Conservation (phyloP, 2,113 vertebrate species). For the Pyxicephalus adspersus region DNA sequence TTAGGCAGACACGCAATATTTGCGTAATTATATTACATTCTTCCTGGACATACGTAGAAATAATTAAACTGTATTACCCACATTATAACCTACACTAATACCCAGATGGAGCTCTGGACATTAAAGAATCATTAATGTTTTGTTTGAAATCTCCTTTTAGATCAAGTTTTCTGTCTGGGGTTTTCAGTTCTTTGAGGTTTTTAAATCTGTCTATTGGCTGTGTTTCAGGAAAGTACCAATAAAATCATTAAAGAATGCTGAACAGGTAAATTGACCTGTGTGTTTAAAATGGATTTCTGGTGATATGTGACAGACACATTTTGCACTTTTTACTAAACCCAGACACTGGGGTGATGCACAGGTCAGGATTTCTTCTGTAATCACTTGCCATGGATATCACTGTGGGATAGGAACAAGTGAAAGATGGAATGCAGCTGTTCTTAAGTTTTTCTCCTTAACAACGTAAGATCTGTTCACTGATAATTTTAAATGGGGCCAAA, state of each 20-base stretch:
- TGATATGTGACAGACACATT: conserved; percentile 15
- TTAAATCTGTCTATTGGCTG: background rate
- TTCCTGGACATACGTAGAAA: no score
- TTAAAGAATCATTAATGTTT: background rate
- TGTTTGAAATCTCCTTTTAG: background rate
- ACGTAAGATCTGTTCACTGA: no score
- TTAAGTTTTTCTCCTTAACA: no score
- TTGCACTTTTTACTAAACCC: conserved; percentile 3
- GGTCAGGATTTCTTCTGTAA: background rate
- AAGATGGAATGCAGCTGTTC: no score
- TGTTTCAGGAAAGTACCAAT: background rate
- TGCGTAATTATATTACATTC: no score
- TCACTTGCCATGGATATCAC: no score
- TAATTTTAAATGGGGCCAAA: no score
- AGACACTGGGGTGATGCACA: background rate
- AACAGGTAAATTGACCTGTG: conserved; percentile 1
- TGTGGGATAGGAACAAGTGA: no score
- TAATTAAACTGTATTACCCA: no score
- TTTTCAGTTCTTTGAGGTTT: background rate
- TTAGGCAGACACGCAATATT: no score
- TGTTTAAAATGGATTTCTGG: conserved; percentile 9
- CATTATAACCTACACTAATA: no score
- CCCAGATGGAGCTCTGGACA: background rate
- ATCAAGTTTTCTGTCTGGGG: background rate
- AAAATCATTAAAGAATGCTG: background rate